These are phyloP conservation scores for Fragum whitleyi DNA, from an alignment of 2,888 invertebrate genomes.

Conservation along the genomic window DNA sequence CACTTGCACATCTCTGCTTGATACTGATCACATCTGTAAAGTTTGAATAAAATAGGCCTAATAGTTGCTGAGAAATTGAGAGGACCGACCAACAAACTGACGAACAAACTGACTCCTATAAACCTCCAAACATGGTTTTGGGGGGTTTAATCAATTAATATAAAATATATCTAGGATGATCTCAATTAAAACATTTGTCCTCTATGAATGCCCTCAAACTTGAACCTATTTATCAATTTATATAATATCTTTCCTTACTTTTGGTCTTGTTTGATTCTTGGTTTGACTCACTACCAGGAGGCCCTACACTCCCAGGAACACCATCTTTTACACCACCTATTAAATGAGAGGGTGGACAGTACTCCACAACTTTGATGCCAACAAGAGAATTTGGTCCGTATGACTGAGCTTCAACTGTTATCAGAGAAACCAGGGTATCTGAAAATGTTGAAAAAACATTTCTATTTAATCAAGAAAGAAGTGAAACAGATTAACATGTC, in stretches of 20 bases:
- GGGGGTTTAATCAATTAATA: no score
- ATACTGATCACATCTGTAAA: no score
- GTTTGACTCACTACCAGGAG: conserved; percentile 48
- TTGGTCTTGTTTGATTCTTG: conserved; percentile 26
- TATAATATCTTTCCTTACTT: conserved; percentile 7
- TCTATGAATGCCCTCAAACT: no score
- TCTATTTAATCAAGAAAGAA: not conserved
- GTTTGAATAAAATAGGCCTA: no score
- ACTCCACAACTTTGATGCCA: conserved; percentile 98
- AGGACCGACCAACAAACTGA: no score
- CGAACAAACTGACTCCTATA: no score
- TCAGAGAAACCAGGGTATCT: conserved; percentile 86
- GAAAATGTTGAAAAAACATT: conserved; percentile 77
- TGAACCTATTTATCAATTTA: no score
- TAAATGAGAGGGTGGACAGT: conserved; percentile 85
- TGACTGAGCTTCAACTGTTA: conserved; percentile 92
- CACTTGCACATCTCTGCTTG: no score
- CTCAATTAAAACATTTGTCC: no score
- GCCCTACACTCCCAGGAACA: conserved; percentile 50
- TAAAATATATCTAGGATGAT: no score
- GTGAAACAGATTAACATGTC: not conserved
- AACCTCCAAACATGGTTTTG: no score
- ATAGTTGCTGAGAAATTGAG: no score
- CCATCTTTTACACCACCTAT: conserved; percentile 58
- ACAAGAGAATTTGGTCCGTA: conserved; percentile 98